Conservation (phyloP, 2,797 vertebrate genomes). For the Antrozous pallidus region DNA sequence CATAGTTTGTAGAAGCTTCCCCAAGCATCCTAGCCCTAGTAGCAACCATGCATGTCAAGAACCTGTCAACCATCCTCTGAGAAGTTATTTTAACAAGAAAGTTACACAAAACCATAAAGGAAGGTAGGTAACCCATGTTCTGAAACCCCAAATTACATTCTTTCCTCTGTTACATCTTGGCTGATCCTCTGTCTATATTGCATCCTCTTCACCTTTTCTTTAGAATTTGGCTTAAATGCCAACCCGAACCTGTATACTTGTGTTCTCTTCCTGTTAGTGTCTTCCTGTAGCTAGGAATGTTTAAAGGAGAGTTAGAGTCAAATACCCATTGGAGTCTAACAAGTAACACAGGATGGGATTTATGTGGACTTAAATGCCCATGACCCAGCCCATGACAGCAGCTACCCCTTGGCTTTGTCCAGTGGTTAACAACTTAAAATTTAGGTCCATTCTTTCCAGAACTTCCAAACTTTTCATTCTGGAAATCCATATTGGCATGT, state of each 20-base stretch:
- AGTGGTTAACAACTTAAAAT: not conserved
- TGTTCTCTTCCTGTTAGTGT: not conserved
- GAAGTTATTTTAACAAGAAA: slow-evolving; percentile 2
- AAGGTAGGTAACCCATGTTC: not conserved
- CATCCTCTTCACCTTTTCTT: not conserved
- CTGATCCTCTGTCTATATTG: not conserved
- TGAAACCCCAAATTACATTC: not conserved
- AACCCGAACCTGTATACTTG: not conserved
- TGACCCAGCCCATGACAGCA: not conserved
- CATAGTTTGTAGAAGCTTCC: not conserved
- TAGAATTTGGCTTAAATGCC: not conserved
- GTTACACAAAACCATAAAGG: not conserved
- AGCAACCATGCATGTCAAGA: not conserved
- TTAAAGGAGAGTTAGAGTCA: not conserved
- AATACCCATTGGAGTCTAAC: not conserved
- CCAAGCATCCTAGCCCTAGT: not conserved
- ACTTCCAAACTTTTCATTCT: not conserved
- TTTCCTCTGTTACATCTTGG: not conserved
- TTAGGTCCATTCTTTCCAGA: not conserved
- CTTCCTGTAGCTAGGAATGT: not conserved
- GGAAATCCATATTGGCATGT: not conserved
- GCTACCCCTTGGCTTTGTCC: not conserved
- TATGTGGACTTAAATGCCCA: not conserved
- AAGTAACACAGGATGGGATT: not conserved
- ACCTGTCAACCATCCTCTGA: not conserved